Conservation (phyloP, 2,888 invertebrate genomes). For the Platycheirus rosarum region DNA sequence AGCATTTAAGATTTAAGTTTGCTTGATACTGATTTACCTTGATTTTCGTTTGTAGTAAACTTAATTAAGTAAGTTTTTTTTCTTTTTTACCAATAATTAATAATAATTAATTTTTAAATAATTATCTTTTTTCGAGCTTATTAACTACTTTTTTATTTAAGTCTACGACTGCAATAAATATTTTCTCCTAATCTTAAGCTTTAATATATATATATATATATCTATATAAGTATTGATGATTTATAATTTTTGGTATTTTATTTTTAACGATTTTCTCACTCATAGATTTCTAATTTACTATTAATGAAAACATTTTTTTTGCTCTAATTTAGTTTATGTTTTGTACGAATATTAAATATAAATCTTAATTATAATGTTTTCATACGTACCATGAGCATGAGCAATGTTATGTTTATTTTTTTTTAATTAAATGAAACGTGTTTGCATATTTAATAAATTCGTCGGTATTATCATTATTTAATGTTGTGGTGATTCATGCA, state of each 20-base stretch:
- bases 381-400: conserved; percentile 50
- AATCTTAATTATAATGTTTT: background rate
- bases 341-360: conserved; percentile 16
- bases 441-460: conserved; percentile 47
- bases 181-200: conserved; percentile 42
- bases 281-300: conserved; percentile 63
- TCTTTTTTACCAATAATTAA: conserved; percentile 31
- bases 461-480: conserved; percentile 15
- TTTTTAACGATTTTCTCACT: conserved; percentile 64
- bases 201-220: conserved; percentile 34
- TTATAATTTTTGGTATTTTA: conserved; percentile 15
- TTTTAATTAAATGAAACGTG: conserved; percentile 6
- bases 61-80: conserved; percentile 27
- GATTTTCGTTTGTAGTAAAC: conserved; percentile 13
- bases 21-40: conserved; percentile 33
- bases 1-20: conserved; percentile 24
- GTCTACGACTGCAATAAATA: conserved; percentile 28
- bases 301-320: conserved; percentile 29
- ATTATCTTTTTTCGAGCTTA: conserved; percentile 50
- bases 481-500: conserved; percentile 20
- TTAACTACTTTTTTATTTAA: conserved; percentile 21
- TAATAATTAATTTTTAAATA: conserved; percentile 41
- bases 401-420: too few species aligned
- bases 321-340: conserved; percentile 7
- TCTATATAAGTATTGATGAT: conserved; percentile 9